These are phyloP conservation scores for Porites australiensis DNA, from an alignment of 64 coral and sea anemone species.

Conservation along the genomic window DNA sequence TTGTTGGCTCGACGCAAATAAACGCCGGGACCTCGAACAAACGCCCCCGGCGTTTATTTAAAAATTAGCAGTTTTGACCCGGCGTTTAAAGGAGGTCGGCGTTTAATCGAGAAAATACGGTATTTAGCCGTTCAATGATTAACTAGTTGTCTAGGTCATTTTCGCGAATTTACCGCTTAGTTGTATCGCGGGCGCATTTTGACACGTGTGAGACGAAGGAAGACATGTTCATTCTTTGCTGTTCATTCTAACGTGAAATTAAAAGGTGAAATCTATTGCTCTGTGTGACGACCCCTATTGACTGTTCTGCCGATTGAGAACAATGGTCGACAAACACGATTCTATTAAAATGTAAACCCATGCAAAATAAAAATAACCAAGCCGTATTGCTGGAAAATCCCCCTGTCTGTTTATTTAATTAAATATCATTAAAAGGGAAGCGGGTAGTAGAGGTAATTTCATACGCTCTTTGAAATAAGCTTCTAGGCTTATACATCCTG, in stretches of 20 bases:
- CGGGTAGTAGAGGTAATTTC: too few relatives aligned
- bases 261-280: slow-evolving; percentile 1
- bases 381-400: too few relatives aligned
- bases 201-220: neutral
- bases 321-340: neutral
- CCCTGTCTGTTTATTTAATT: too few relatives aligned
- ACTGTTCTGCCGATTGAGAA: neutral
- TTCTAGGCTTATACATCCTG: too few relatives aligned
- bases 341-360: too few relatives aligned
- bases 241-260: neutral
- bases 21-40: neutral
- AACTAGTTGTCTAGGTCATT: neutral
- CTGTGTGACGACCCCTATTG: neutral
- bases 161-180: neutral
- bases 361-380: too few relatives aligned
- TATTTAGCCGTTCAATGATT: neutral
- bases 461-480: too few relatives aligned
- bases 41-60: slow-evolving; percentile 57
- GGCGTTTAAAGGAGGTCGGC: slow-evolving; percentile 58
- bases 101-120: slow-evolving; percentile 72
- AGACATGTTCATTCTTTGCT: neutral
- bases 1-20: too few relatives aligned
- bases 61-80: slow-evolving; percentile 55
- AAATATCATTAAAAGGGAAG: too few relatives aligned
- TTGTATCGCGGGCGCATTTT: slow-evolving; percentile 1